Evolutionary conservation across 1,140 invertebrate species (phyloP).

Genomic region (Polypedilum vanderplanki): DNA sequence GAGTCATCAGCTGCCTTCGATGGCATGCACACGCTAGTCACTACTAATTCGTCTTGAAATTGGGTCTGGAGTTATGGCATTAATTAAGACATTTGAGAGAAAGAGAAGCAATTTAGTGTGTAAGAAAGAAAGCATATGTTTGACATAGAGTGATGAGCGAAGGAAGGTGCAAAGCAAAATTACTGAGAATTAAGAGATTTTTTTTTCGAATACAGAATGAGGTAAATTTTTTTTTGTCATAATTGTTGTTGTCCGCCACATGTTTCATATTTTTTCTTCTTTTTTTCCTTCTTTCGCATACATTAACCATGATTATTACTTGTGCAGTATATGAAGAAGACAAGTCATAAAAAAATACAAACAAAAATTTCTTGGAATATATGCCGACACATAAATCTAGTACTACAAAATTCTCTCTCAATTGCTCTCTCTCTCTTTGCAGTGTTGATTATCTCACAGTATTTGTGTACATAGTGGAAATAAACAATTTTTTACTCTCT

Average conservation of each 20-base stretch:
- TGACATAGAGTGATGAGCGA: not conserved
- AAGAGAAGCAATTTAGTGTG: not conserved
- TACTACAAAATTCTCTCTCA: not conserved
- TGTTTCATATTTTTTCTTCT: not conserved
- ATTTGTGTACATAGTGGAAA: not conserved
- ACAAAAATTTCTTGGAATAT: too few relatives aligned
- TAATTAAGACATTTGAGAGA: not conserved
- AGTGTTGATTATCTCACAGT: not conserved
- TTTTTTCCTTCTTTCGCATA: not conserved
- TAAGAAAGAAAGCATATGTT: not conserved
- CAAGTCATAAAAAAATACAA: not conserved
- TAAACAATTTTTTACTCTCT: not conserved
- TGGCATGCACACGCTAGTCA: too few relatives aligned
- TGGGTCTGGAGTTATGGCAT: not conserved
- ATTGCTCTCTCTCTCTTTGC: not conserved
- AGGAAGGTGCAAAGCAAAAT: conserved; percentile 9
- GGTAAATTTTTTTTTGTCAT: conserved; percentile 5
- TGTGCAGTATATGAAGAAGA: not conserved
- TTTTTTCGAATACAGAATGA: not conserved
- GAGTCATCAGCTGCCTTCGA: too few relatives aligned
- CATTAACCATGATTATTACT: conserved; percentile 9
- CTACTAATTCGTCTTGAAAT: not conserved
- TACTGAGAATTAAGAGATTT: conserved; percentile 19
- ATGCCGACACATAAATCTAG: not conserved
- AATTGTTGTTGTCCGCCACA: not conserved